Evolutionary conservation across 1,140 invertebrate genomes (phyloP), one percentile per base, ranked within the genome.

Genomic region (Drosophila suzukii): DNA sequence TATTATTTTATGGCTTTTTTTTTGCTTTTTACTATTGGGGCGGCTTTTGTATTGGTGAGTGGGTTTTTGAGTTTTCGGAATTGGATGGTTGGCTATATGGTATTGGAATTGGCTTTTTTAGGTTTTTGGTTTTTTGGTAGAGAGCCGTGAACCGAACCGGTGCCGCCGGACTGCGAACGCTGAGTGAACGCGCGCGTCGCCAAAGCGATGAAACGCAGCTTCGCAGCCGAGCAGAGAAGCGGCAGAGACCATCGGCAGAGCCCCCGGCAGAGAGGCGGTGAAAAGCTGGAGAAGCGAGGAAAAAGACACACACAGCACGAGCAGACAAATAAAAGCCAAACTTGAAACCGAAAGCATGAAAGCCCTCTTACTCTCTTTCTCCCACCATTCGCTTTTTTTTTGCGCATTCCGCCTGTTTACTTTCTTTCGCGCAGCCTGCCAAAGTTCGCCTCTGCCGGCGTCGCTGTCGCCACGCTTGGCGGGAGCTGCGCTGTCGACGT

Each of bases 91-190:
- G 66, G 51, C 49, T 17, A 34, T 34, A 56, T 49, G 41, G 67
- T 57, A 57, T 62, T 59, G 47, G 62, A 47, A 17, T 56, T 83
- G 30, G 57, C 59, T 44, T 56, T 70, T 72, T 12, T 20, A 20
- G 20, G 20, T 20, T 20, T 20, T 20, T 20, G 20, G 49, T 24
- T 49, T 50, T 63, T 55, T 32, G 62, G 49, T 34, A 17, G 60
- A 60, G 46, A 88, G 84, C 82, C 80, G 68, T 71, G 65, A 85
- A 91, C 70, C 80, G 89, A 91, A 91, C 89, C 89, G 89, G 72
- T 89, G 89, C 72, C 89, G 89, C 78, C 89, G 89, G 75, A 91
- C 78, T 90, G 75, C 89, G 77, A 91, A 85, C 79, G 78, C 49
- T 84, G 75, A 91, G 84, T 91, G 89, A 91, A 91, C 89, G 89